phyloP scores from a whole-genome alignment of 2,113 vertebrate genomes.

The Dicentrarchus labrax region DNA sequence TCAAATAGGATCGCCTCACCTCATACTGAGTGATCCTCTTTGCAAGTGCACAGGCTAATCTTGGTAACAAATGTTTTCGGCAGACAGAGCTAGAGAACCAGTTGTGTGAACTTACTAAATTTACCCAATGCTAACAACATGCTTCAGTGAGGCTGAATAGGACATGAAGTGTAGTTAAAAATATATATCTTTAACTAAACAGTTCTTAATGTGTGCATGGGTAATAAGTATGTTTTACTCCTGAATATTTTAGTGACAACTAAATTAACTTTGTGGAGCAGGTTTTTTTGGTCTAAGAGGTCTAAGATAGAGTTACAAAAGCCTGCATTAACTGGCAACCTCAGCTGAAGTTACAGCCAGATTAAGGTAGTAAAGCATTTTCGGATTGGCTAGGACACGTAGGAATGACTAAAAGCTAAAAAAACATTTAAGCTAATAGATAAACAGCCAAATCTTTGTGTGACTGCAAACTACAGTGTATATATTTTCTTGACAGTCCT shows the following conservation, averaged over 20 bases:
- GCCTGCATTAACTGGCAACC: background rate
- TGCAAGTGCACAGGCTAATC: conserved; percentile 12
- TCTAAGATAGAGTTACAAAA: background rate
- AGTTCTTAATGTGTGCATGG: background rate
- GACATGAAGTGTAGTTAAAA: conserved; percentile 45
- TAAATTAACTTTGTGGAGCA: background rate
- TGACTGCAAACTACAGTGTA: background rate
- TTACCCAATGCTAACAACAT: conserved; percentile 20
- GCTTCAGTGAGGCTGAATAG: conserved; percentile 40
- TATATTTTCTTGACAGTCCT: background rate
- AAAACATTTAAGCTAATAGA: background rate
- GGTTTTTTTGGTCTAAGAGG: background rate
- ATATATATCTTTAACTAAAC: conserved; percentile 13
- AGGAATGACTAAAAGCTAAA: background rate
- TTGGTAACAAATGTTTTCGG: conserved; percentile 10
- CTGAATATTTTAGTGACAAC: conserved; percentile 2
- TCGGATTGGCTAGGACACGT: background rate
- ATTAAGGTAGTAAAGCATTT: background rate
- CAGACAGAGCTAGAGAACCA: background rate
- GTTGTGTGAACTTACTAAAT: conserved; percentile 4
- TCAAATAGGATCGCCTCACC: conserved; percentile 26
- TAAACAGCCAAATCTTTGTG: background rate
- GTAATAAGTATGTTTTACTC: background rate
- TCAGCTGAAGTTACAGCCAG: background rate
- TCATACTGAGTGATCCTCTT: conserved; percentile 8